Percentiles rank a stretch among this genome's conserved stretches.
These are phyloP conservation scores for Thyatira batis DNA, from an alignment of 2,888 invertebrate genomes.

Conservation along the genomic window DNA sequence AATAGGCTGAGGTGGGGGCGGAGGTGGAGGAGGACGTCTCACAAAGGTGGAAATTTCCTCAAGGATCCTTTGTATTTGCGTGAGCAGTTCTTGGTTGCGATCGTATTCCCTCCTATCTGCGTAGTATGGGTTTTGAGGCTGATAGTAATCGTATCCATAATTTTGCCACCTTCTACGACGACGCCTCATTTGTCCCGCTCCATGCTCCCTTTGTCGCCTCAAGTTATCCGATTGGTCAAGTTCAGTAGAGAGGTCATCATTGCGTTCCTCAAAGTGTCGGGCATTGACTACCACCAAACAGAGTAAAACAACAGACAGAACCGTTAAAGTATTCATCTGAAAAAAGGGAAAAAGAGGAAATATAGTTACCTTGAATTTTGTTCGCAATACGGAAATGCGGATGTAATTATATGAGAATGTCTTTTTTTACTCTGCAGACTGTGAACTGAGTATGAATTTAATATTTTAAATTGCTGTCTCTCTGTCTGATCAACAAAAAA, in stretches of 20 bases:
- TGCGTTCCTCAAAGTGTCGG: conserved; percentile 42
- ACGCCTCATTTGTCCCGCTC: conserved; percentile 38
- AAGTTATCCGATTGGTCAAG: conserved; percentile 25
- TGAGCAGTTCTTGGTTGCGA: conserved; percentile 45
- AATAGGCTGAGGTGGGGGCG: conserved; percentile 56
- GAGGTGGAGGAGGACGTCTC: conserved; percentile 42
- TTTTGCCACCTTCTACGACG: conserved; percentile 56
- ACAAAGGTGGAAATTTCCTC: conserved; percentile 57
- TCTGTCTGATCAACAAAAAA: background rate
- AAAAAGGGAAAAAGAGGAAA: conserved; percentile 35
- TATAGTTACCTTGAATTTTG: conserved; percentile 18
- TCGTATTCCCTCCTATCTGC: conserved; percentile 51
- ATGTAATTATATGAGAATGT: conserved; percentile 10
- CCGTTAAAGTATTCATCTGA: conserved; percentile 58
- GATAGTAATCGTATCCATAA: conserved; percentile 54
- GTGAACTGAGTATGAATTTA: background rate
- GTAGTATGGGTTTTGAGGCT: conserved; percentile 42
- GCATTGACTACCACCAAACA: conserved; percentile 45
- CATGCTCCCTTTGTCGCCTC: conserved; percentile 32
- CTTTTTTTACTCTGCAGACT: background rate
- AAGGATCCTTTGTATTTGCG: conserved; percentile 54
- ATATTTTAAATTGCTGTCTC: no score
- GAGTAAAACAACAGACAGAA: conserved; percentile 43
- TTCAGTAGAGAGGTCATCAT: conserved; percentile 34
- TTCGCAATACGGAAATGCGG: conserved; percentile 11